Evolutionary conservation across 2,797 vertebrate genomes (phyloP), one percentile per base, ranked within the genome.

Genomic region (Phalanger gymnotis): DNA sequence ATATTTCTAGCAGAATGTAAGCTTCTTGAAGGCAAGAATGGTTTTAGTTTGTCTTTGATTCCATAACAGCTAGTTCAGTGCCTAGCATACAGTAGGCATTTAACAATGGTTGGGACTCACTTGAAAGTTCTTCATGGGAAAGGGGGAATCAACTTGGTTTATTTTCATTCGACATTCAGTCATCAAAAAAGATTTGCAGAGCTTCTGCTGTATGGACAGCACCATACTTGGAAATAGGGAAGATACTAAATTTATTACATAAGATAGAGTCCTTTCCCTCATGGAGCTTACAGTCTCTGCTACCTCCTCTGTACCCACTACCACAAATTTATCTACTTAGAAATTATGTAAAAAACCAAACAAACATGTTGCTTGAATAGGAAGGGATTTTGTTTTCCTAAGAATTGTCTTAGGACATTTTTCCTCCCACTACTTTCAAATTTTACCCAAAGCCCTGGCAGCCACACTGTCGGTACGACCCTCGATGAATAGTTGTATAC

Each of bases 381-480:
- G 14, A 40, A 73, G 61, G 34, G 31, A 73, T 73, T n/a, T 73
- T 19, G 34, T 10, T 73, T 40, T 73, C 16, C 61, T 22, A 40
- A 73, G 34, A 73, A 73, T 19, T 34, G 31, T 73, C 61, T 73
- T 73, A 73, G 2, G 61, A 73, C 34, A 73, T n/a, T 73, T 73
- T 73, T 73, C 56, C 61, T 73, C 81, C 89, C 54, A 73, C 95
- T 54, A 91, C 66, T 58, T 57, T 91, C 55, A 66, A 40, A 53
- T 95, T 90, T 52, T 92, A 57, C 66, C 54, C 40, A 25, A 10
- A 53, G 54, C 92, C 94, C 95, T 9, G 5, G 94, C n/a, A 57
- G 54, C 53, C 34, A 92, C 92, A 58, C 55, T 90, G 91, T 91
- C 81, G 66, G 95, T 31, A 94, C 5, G 14, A 92, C 91, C 22